These are phyloP conservation scores for Dendroctonus valens DNA, from an alignment of 1,140 invertebrate genomes.

Conservation along the genomic window DNA sequence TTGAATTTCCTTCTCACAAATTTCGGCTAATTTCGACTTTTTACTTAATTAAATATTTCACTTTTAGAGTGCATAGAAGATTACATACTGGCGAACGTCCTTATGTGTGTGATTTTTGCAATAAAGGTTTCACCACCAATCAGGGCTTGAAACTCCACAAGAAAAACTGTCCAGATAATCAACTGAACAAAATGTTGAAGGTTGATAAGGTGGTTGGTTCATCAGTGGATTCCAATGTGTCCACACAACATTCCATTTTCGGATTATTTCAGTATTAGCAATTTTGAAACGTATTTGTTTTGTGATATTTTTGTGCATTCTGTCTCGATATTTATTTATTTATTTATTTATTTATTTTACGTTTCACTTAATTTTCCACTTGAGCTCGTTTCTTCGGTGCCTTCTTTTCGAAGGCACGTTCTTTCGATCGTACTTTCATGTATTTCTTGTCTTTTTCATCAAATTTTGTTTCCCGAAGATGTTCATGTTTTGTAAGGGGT, in stretches of 20 bases:
- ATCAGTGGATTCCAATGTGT: neutral
- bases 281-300: neutral
- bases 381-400: too few relatives aligned
- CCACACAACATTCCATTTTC: neutral
- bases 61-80: conserved; percentile 21
- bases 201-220: neutral
- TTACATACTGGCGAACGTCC: conserved; percentile 45
- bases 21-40: neutral
- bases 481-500: too few relatives aligned
- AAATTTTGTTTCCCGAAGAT: too few relatives aligned
- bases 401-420: too few relatives aligned
- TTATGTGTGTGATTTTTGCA: conserved; percentile 46
- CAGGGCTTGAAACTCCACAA: conserved; percentile 36
- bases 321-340: too few relatives aligned
- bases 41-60: neutral
- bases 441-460: too few relatives aligned
- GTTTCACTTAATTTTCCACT: too few relatives aligned
- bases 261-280: neutral
- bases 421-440: too few relatives aligned
- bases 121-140: conserved; percentile 44
- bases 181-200: conserved; percentile 33
- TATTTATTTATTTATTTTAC: too few relatives aligned
- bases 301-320: neutral
- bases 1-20: neutral
- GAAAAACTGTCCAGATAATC: conserved; percentile 35